Conservation (phyloP, 2,888 invertebrate species). For the Eupithecia centaureata region DNA sequence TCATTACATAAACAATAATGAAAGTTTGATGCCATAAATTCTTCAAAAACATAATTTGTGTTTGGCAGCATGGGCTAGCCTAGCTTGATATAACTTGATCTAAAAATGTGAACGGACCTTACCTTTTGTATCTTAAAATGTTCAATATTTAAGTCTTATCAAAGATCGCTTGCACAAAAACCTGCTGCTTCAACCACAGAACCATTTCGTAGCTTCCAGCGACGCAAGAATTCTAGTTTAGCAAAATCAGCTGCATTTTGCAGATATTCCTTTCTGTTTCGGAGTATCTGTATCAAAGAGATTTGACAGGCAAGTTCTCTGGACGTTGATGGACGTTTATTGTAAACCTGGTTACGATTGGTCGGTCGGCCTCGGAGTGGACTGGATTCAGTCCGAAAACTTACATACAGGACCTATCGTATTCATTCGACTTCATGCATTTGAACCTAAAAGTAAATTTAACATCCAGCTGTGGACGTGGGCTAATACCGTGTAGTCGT, state of each 20-base stretch:
- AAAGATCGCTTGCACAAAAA: background rate
- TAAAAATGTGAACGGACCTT: background rate
- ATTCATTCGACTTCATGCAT: background rate
- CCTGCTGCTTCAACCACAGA: background rate
- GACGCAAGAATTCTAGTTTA: conserved; percentile 27
- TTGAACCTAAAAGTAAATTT: background rate
- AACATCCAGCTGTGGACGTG: background rate
- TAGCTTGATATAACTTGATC: background rate
- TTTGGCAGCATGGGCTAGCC: background rate
- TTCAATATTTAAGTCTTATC: background rate
- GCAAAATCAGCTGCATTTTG: conserved; percentile 33
- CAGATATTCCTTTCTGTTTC: conserved; percentile 17
- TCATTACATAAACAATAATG: no score
- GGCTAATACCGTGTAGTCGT: no score
- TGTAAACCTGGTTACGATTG: background rate
- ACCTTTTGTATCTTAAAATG: background rate
- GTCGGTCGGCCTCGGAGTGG: background rate
- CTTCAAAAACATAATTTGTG: background rate
- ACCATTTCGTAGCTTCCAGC: conserved; percentile 11
- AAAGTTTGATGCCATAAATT: background rate
- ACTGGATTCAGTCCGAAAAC: background rate
- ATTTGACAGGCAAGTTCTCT: background rate
- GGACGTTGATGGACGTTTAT: conserved; percentile 5
- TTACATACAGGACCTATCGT: background rate
- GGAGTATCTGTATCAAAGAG: conserved; percentile 4